These are phyloP conservation scores for Syngnathus rostellatus DNA, from an alignment of 2,797 vertebrate genomes.

Conservation along the genomic window DNA sequence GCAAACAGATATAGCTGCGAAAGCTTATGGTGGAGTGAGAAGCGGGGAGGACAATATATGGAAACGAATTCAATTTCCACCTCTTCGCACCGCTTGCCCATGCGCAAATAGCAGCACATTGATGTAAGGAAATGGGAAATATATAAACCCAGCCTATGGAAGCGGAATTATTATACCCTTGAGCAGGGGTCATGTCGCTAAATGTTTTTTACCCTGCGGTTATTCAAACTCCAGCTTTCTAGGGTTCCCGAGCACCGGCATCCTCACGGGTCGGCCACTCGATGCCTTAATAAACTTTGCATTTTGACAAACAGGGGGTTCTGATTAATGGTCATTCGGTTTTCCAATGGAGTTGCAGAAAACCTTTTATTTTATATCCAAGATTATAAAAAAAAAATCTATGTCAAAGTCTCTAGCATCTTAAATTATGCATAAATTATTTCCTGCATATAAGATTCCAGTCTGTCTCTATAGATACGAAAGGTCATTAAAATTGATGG, in stretches of 20 bases:
- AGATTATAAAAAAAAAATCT: too few species aligned
- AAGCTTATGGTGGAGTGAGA: slow-evolving; percentile 58
- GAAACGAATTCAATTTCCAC: slow-evolving; percentile 70
- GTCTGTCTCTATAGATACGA: neutral
- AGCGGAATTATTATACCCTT: slow-evolving; percentile 36
- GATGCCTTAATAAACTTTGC: neutral
- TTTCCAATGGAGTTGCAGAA: neutral
- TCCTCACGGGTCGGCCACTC: neutral
- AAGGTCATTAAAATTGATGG: neutral
- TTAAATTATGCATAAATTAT: neutral
- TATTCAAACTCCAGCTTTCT: slow-evolving; percentile 26
- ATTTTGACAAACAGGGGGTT: neutral
- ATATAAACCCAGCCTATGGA: slow-evolving; percentile 40
- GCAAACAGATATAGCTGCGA: slow-evolving; percentile 63
- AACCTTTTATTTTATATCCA: neutral
- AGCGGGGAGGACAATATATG: slow-evolving; percentile 65
- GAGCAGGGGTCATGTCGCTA: slow-evolving; percentile 31
- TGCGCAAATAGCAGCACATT: slow-evolving; percentile 60
- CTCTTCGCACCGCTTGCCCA: slow-evolving; percentile 48
- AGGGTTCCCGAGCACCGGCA: neutral
- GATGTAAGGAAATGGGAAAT: slow-evolving; percentile 63
- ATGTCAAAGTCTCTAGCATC: neutral
- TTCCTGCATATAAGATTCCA: neutral
- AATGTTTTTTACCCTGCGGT: slow-evolving; percentile 28
- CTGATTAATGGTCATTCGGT: neutral